Conservation (phyloP, 2,888 invertebrate genomes). For the Eupithecia pulchellata region DNA sequence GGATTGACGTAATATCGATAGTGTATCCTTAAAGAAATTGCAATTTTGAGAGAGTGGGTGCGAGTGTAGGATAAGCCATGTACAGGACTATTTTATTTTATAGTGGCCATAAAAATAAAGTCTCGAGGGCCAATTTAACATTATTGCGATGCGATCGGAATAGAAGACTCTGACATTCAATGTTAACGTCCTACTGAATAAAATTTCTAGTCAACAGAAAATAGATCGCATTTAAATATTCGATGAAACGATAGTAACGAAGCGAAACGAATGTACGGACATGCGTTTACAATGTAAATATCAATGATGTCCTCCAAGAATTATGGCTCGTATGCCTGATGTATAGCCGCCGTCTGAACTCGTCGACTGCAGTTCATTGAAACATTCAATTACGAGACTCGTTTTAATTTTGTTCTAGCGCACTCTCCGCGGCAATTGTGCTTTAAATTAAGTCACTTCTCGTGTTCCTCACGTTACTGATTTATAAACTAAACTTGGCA, state of each 20-base stretch:
- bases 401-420: slow-evolving; percentile 43
- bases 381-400: slow-evolving; percentile 63
- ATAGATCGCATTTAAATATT: slow-evolving; percentile 8
- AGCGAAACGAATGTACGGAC: slow-evolving; percentile 14
- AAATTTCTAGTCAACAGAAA: not conserved
- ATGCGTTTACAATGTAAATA: slow-evolving; percentile 42
- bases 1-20: slow-evolving; percentile 39
- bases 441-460: slow-evolving; percentile 44
- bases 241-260: slow-evolving; percentile 1
- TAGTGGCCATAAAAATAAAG: slow-evolving; percentile 58
- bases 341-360: slow-evolving; percentile 60
- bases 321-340: slow-evolving; percentile 58
- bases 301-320: slow-evolving; percentile 45
- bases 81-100: slow-evolving; percentile 63
- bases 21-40: slow-evolving; percentile 49
- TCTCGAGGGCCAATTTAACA: slow-evolving; percentile 47
- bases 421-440: slow-evolving; percentile 39
- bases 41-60: slow-evolving; percentile 55
- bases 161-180: slow-evolving; percentile 31
- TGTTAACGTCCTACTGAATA: not conserved
- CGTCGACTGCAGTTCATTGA: slow-evolving; percentile 59
- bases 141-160: slow-evolving; percentile 45
- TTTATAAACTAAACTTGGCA: slow-evolving; percentile 59
- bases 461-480: slow-evolving; percentile 47
- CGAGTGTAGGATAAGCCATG: slow-evolving; percentile 57